A percentile compares a stretch with the other conserved stretches of the same genome.
phyloP scores from a whole-genome alignment of 2,797 vertebrate genomes.

The Sebastes umbrosus region DNA sequence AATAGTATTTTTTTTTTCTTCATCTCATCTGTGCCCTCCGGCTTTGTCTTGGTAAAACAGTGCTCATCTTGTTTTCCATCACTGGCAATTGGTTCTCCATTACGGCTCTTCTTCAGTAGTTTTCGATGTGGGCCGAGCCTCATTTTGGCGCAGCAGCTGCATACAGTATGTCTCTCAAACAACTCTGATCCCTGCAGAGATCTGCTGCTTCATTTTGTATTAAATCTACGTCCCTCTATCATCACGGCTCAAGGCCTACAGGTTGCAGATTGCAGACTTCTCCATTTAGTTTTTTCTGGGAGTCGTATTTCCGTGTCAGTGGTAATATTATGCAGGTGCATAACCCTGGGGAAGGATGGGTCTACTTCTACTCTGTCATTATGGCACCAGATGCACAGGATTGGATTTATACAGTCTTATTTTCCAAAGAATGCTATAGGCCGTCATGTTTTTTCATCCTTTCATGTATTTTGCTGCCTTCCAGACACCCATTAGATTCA shows the following conservation, averaged over 20 bases:
- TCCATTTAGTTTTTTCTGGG: not conserved
- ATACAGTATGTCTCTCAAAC: not conserved
- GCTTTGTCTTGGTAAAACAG: constrained; percentile 34
- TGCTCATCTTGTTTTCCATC: constrained; percentile 42
- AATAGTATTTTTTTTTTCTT: constrained; percentile 8
- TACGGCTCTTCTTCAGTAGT: not conserved
- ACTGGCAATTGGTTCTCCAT: constrained; percentile 23
- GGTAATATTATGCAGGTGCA: not conserved
- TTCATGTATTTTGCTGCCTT: not conserved
- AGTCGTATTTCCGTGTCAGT: not conserved
- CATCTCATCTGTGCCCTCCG: constrained; percentile 18
- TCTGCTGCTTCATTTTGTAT: not conserved
- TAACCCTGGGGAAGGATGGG: not conserved
- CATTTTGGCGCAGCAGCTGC: not conserved
- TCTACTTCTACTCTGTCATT: not conserved
- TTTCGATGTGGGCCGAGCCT: not conserved
- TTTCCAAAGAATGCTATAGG: not conserved
- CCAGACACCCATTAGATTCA: not conserved
- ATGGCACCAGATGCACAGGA: not conserved
- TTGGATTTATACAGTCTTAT: not conserved
- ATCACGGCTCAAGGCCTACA: not conserved
- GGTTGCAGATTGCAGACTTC: not conserved
- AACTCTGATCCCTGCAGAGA: not conserved
- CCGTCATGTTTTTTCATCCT: not conserved
- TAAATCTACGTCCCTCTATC: not conserved